Evolutionary conservation across 2,888 invertebrate genomes (phyloP).

Genomic region (Yponomeuta evonymella): DNA sequence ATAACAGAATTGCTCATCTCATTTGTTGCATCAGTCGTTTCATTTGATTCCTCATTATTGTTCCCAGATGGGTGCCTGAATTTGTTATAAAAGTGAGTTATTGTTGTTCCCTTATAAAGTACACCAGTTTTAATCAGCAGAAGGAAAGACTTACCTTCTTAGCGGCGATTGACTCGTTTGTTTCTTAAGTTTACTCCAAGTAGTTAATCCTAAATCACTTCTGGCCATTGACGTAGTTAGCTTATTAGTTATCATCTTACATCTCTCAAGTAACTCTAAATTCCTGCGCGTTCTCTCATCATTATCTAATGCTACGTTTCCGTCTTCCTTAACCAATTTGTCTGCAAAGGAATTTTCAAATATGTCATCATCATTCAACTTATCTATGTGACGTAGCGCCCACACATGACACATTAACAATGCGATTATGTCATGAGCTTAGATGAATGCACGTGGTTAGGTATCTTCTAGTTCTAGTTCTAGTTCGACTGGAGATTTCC

Average conservation of each 20-base stretch:
- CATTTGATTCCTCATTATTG: constrained; percentile 79
- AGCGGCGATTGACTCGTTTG: constrained; percentile 80
- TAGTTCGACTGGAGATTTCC: too few relatives aligned
- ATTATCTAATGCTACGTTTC: constrained; percentile 62
- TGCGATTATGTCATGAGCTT: too few relatives aligned
- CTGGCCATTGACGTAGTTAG: constrained; percentile 89
- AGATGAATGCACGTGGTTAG: too few relatives aligned
- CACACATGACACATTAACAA: neutral
- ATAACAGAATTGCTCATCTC: constrained; percentile 77
- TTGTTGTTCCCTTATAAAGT: neutral
- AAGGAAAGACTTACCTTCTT: constrained; percentile 68
- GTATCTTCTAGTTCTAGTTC: too few relatives aligned
- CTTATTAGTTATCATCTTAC: constrained; percentile 70
- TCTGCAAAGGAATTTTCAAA: constrained; percentile 37
- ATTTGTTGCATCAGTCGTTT: constrained; percentile 69
- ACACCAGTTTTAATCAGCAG: constrained; percentile 22
- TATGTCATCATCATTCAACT: neutral
- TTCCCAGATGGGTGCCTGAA: constrained; percentile 86
- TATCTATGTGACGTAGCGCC: neutral
- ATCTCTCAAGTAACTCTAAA: constrained; percentile 73
- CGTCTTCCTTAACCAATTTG: constrained; percentile 63
- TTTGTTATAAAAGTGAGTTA: constrained; percentile 5
- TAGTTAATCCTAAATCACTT: constrained; percentile 91
- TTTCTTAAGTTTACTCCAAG: constrained; percentile 91
- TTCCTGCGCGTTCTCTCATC: constrained; percentile 76